These are phyloP conservation scores for Mesopsocus fuscifrons DNA, from an alignment of 2,888 invertebrate genomes.

Conservation along the genomic window DNA sequence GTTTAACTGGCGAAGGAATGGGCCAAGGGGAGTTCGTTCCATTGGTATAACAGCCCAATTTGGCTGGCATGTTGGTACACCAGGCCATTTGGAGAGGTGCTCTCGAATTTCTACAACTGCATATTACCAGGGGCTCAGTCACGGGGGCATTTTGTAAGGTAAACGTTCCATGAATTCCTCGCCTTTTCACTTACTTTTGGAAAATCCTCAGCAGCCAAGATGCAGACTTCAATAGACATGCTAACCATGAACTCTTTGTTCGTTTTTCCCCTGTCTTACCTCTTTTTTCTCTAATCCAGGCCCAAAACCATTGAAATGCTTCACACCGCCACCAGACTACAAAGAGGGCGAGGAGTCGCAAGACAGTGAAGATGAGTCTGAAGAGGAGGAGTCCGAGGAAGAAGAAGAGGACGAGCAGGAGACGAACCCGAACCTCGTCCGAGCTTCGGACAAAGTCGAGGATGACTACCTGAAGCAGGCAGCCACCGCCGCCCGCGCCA, in stretches of 20 bases:
- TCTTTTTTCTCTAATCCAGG: too few species aligned
- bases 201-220: too few species aligned
- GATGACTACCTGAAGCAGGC: slow-evolving; percentile 57
- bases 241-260: too few species aligned
- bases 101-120: too few species aligned
- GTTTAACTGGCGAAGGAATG: too few species aligned
- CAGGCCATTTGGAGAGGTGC: too few species aligned
- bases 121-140: too few species aligned
- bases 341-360: slow-evolving; percentile 23
- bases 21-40: background rate
- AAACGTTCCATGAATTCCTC: too few species aligned
- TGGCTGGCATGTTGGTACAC: background rate
- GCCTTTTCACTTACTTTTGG: too few species aligned
- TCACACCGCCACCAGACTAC: slow-evolving; percentile 72
- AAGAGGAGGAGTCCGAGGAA: slow-evolving; percentile 25
- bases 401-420: slow-evolving; percentile 24
- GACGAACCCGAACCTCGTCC: slow-evolving; percentile 21
- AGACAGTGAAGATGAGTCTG: slow-evolving; percentile 25
- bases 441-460: slow-evolving; percentile 31
- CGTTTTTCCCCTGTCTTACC: too few species aligned
- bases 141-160: too few species aligned
- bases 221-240: too few species aligned
- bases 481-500: slow-evolving; percentile 60
- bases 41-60: background rate
- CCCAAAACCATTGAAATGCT: slow-evolving; percentile 69